Conservation (phyloP, 2,113 vertebrate genomes). For the Heterotis niloticus region DNA sequence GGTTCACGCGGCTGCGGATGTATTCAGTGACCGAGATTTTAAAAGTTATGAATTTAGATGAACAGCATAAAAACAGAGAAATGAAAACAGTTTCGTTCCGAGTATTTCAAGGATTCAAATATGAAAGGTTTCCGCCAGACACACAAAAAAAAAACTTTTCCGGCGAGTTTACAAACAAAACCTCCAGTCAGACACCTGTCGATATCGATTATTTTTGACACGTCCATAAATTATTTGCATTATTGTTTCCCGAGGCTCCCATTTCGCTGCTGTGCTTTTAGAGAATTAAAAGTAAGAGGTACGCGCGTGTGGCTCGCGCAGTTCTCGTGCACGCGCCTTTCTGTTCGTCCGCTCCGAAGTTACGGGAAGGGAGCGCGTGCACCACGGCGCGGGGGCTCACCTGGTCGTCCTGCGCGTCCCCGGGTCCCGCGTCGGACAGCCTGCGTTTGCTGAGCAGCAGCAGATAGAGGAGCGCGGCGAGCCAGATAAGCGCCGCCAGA, state of each 20-base stretch:
- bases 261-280: neutral
- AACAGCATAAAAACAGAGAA: neutral
- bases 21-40: neutral
- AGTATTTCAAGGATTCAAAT: neutral
- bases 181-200: neutral
- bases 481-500: conserved; percentile 40
- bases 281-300: neutral
- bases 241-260: neutral
- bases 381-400: conserved; percentile 18
- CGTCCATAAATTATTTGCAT: neutral
- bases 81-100: neutral
- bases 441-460: conserved; percentile 42
- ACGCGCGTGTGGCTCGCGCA: neutral
- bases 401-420: conserved; percentile 33
- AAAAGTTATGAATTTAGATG: neutral
- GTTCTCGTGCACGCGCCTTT: neutral
- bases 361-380: neutral
- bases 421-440: conserved; percentile 32
- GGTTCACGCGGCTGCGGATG: neutral
- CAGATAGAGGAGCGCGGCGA: conserved; percentile 44
- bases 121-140: neutral
- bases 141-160: conserved; percentile 11
- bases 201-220: neutral
- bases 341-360: neutral
- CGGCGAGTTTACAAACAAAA: neutral